Percentiles rank a stretch among this genome's conserved stretches.
phyloP scores from a whole-genome alignment of 2,797 vertebrate genomes.

The Gymnoscopelus microlampas region DNA sequence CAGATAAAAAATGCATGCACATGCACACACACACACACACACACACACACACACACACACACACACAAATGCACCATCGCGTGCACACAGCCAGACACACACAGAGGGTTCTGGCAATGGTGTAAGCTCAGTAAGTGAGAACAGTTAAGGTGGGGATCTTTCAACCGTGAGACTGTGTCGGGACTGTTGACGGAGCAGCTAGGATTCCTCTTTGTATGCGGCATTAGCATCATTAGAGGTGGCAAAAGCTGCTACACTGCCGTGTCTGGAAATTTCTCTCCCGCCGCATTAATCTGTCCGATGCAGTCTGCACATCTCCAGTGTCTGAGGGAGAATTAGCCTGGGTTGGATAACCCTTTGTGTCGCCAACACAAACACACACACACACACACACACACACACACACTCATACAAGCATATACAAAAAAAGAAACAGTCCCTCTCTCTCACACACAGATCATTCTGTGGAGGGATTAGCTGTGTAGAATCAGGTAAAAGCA shows the following conservation, averaged over 20 bases:
- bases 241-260: conserved; percentile 24
- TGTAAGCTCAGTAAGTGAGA: conserved; percentile 53
- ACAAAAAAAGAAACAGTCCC: too few relatives aligned
- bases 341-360: too few relatives aligned
- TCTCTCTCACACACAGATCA: not conserved
- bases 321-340: not conserved
- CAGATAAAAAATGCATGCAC: too few relatives aligned
- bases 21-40: not conserved
- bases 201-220: conserved; percentile 50
- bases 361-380: too few relatives aligned
- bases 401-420: not conserved
- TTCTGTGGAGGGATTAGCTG: conserved; percentile 38
- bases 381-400: too few relatives aligned
- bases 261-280: conserved; percentile 26
- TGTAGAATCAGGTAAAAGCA: conserved; percentile 20
- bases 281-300: not conserved
- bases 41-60: not conserved
- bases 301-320: conserved; percentile 16
- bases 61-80: not conserved
- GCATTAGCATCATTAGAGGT: conserved; percentile 40
- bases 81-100: not conserved
- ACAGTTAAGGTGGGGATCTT: conserved; percentile 33
- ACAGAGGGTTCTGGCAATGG: conserved; percentile 33
- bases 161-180: conserved; percentile 24
- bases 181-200: conserved; percentile 55